Evolutionary conservation across 2,113 vertebrate species (phyloP), one percentile per base, ranked within the genome.

Genomic region (Oreochromis aureus): DNA sequence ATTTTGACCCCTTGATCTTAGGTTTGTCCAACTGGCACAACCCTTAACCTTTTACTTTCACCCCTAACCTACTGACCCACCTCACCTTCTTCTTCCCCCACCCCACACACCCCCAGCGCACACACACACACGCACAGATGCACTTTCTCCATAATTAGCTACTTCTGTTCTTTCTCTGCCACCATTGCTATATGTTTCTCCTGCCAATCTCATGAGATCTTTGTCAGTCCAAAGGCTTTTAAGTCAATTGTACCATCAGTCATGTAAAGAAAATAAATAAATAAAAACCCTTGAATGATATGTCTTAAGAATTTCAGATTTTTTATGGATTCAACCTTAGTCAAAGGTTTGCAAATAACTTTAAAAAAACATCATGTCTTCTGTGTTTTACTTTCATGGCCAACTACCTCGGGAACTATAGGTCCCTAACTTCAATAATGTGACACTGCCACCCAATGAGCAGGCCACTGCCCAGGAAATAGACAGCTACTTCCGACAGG

Each of bases 381-480:
- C 5, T 7, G 10, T 9, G 55, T 55, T 53, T 27, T 41, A 69
- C 24, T 13, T 73, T 46, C 3, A 3, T 69, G 18, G 6, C 5
- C 27, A n/a, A 16, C 48, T 55, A 19, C 5, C 13, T 8, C 48
- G 22, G 19, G 27, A 41, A 56, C 54, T 34, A 2, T 55, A 98
- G 97, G 97, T 98, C 27, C 97, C 97, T 34, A 97, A 97, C 96
- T 98, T 98, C 93, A 96, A 97, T 85, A 98, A 98, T 44, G 95
- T 96, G 92, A 97, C 96, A 0, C 94, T 99, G 87, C 97, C 85
- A 1, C 96, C 96, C 30, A 97, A 96, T 10, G 97, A 98, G 89
- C 93, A 91, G 87, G 87, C 96, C 94, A 97, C 97, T 1, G 98
- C 97, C 55, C 97, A 97, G 94, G 97, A 98, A 94, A 98, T 98